phyloP scores from a whole-genome alignment of 2,797 vertebrate species.

The Epinephelus malabaricus region DNA sequence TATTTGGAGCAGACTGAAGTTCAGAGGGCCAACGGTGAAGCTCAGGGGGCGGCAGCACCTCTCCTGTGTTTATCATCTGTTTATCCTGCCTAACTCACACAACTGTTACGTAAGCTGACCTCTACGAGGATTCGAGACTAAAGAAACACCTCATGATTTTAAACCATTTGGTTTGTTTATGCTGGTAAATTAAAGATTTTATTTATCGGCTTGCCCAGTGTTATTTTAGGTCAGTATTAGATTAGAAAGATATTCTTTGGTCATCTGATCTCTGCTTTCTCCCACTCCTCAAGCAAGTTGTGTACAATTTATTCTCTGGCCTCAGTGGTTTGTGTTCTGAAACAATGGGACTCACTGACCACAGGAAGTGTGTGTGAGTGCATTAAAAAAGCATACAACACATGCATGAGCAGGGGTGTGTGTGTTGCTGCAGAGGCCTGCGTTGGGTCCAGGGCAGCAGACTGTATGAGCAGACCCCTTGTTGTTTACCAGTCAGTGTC shows the following conservation, averaged over 20 bases:
- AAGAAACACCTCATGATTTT: conserved; percentile 33
- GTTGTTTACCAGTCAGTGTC: conserved; percentile 60
- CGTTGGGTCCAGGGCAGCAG: conserved; percentile 14
- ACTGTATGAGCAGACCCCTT: conserved; percentile 47
- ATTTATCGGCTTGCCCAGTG: conserved; percentile 41
- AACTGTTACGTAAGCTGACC: conserved; percentile 40
- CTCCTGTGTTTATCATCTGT: conserved; percentile 47
- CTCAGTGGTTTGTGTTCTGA: conserved; percentile 35
- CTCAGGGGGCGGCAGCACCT: conserved; percentile 44
- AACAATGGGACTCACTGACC: conserved; percentile 25
- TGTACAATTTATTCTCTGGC: conserved; percentile 23
- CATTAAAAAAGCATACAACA: conserved; percentile 18
- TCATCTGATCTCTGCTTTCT: conserved; percentile 23
- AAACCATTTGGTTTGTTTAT: conserved; percentile 37
- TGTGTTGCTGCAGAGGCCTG: conserved; percentile 13
- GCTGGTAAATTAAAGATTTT: conserved; percentile 24
- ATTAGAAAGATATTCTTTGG: conserved; percentile 4
- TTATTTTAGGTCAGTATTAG: conserved; percentile 40
- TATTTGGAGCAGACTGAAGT: conserved; percentile 52
- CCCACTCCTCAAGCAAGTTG: conserved; percentile 24
- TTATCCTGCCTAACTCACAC: conserved; percentile 46
- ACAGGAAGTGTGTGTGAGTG: conserved; percentile 36
- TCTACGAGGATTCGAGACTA: conserved; percentile 22
- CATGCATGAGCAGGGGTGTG: neutral
- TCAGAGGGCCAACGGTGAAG: conserved; percentile 29